Conservation (phyloP, 2,888 invertebrate species). For the Cancer borealis region DNA sequence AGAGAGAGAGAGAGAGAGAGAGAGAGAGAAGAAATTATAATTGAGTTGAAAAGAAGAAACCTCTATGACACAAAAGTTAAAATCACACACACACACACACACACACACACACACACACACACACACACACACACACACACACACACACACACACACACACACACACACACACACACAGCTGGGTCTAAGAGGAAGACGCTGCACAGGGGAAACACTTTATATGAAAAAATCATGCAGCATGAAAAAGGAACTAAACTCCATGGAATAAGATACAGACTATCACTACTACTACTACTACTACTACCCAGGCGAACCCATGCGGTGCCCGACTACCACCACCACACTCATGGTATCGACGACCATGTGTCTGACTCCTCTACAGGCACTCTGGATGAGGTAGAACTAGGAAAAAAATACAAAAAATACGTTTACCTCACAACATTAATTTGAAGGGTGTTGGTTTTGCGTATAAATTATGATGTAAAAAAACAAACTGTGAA, state of each 20-base stretch:
- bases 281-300: no score
- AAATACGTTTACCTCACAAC: background rate
- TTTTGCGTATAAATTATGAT: background rate
- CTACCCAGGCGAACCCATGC: no score
- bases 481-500: background rate
- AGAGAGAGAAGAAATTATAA: background rate
- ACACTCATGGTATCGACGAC: no score
- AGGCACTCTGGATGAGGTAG: background rate
- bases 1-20: background rate
- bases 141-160: conserved; percentile 37
- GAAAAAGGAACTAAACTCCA: background rate
- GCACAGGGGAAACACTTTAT: background rate
- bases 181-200: background rate
- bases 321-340: no score
- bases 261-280: no score
- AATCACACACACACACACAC: conserved; percentile 21
- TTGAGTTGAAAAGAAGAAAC: background rate
- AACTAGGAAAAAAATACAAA: background rate
- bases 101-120: conserved; percentile 40
- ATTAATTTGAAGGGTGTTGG: background rate
- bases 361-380: background rate
- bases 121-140: conserved; percentile 40
- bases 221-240: background rate
- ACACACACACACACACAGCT: conserved; percentile 16
- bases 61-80: background rate